phyloP scores from a whole-genome alignment of 1,140 invertebrate species.

The Bombus superbus region DNA sequence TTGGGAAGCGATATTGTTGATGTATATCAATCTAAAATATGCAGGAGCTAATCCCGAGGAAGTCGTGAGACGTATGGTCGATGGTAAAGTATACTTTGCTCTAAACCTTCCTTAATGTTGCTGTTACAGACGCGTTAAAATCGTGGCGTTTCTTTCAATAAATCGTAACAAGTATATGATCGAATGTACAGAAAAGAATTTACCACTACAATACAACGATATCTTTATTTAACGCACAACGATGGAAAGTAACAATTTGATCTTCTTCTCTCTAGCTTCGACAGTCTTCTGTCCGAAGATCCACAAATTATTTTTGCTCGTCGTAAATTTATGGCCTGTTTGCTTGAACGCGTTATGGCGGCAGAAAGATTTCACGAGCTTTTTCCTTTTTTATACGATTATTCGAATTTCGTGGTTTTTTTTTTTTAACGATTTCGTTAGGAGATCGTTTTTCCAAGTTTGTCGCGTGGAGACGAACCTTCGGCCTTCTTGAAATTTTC shows the following conservation, averaged over 20 bases:
- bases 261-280: constrained; percentile 28
- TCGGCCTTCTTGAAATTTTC: not conserved
- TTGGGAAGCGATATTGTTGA: constrained; percentile 88
- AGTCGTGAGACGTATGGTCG: constrained; percentile 86
- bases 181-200: not conserved
- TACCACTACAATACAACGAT: no score
- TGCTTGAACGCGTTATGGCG: constrained; percentile 13
- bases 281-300: constrained; percentile 44
- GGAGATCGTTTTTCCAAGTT: no score
- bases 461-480: not conserved
- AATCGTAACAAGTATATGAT: not conserved
- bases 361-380: not conserved
- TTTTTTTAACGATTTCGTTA: not conserved
- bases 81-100: constrained; percentile 83
- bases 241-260: not conserved
- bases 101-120: not conserved
- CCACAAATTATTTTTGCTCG: not conserved
- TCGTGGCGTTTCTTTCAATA: not conserved
- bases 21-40: constrained; percentile 88
- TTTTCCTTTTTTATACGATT: not conserved
- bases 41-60: constrained; percentile 87
- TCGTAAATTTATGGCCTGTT: constrained; percentile 20
- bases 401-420: not conserved
- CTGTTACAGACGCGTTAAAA: not conserved
- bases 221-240: not conserved